Conservation (phyloP, 2,113 vertebrate genomes). For the Tylochromis polylepis region DNA sequence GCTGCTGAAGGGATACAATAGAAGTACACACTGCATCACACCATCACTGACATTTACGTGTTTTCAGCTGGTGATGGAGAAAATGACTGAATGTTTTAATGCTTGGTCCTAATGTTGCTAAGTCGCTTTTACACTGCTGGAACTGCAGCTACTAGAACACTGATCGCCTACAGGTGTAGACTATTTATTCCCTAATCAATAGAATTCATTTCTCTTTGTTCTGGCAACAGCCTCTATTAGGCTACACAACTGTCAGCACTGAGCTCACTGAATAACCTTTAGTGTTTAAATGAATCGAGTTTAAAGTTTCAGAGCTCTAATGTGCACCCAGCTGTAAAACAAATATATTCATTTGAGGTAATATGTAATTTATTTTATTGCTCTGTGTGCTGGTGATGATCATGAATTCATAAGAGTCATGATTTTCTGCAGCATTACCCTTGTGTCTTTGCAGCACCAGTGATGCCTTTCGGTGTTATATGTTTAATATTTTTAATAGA, state of each 20-base stretch:
- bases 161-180: not conserved
- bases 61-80: not conserved
- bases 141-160: not conserved
- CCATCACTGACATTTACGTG: not conserved
- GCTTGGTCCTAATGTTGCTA: not conserved
- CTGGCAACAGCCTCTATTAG: not conserved
- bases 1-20: not conserved
- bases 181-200: not conserved
- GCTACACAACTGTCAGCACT: not conserved
- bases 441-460: not conserved
- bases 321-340: not conserved
- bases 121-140: not conserved
- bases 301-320: not conserved
- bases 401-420: not conserved
- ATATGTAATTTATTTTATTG: not conserved
- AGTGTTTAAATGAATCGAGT: not conserved
- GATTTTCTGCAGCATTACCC: not conserved
- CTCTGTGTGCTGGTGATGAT: not conserved
- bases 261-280: not conserved
- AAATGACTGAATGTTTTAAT: not conserved
- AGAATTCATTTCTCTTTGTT: not conserved
- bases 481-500: not conserved
- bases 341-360: not conserved
- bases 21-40: not conserved
- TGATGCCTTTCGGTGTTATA: rapidly evolving